Evolutionary conservation across 2,888 invertebrate species (phyloP), one percentile per base, ranked within the genome.

Genomic region (Drosophila austrosaltans): DNA sequence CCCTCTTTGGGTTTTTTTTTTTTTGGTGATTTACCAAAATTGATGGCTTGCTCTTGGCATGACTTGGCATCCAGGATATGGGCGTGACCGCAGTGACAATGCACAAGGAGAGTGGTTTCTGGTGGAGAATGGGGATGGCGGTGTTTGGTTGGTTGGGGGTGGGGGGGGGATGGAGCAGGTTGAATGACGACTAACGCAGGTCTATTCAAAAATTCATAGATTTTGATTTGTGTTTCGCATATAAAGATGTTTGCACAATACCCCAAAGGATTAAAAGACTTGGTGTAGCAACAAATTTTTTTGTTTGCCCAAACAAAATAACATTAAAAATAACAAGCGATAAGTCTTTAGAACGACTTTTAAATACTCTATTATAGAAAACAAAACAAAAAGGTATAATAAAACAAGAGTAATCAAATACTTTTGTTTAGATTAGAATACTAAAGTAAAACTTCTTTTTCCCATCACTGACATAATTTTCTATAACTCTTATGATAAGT

Each of bases 11-110:
- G 28, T 16, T 7, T 32, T 66, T 72, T 64, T 66, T 76, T 63
- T 66, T 78, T 76, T 78, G 82, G 85, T 87, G 84, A 84, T 87
- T 84, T 84, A 77, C 76, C 77, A 80, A 76, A 87, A 87, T 87
- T 87, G 86, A 84, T 84, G 88, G 78, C 78, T 75, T 72, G 69
- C 77, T 74, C 66, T 76, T 69, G 75, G 70, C 82, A 79, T 78
- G 80, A 78, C 69, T 74, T 69, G 72, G 58, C 73, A 64, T 30
- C 16, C 28, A 56, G 20, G 56, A 25, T 36, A 32, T 53, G 65
- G 64, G 30, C 63, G 44, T 57, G 32, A 54, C 40, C 63, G 12
- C 57, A 48, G 42, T 71, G 66, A 66, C 69, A 67, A 61, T 62
- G 65, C 70, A 60, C 22, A 60, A 20, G 3, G 6, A 10, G n/a